Conservation (phyloP, 2,888 invertebrate species). For the Dioctria linearis region DNA sequence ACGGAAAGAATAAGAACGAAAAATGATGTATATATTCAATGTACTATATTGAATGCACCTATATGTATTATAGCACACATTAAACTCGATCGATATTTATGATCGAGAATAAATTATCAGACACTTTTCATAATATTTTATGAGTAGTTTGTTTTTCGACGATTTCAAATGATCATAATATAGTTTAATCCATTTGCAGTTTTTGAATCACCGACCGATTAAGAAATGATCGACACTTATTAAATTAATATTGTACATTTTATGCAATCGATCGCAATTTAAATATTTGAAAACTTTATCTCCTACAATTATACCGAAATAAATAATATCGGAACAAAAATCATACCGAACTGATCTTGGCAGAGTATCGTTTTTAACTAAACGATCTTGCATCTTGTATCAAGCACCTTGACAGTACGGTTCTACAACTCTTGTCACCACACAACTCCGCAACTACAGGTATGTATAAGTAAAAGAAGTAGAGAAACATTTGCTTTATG, state of each 20-base stretch:
- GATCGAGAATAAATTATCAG: constrained; percentile 50
- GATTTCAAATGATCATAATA: background rate
- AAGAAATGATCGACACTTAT: too few relatives aligned
- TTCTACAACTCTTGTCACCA: constrained; percentile 35
- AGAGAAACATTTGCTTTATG: background rate
- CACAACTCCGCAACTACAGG: constrained; percentile 11
- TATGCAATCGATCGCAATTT: constrained; percentile 5
- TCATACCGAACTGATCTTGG: constrained; percentile 47
- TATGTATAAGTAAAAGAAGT: background rate
- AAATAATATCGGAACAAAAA: constrained; percentile 25
- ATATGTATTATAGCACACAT: constrained; percentile 14
- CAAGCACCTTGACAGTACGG: constrained; percentile 49
- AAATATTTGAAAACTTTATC: constrained; percentile 15
- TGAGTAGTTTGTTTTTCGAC: constrained; percentile 30
- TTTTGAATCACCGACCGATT: too few relatives aligned
- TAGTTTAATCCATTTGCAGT: too few relatives aligned
- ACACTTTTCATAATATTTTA: constrained; percentile 52
- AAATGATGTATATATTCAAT: constrained; percentile 10
- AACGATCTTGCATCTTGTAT: constrained; percentile 37
- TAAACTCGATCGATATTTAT: constrained; percentile 54
- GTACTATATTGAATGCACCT: constrained; percentile 16
- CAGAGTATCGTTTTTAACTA: constrained; percentile 49
- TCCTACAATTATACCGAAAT: constrained; percentile 22
- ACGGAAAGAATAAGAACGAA: constrained; percentile 26
- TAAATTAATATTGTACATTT: background rate